Evolutionary conservation across 2,888 invertebrate species (phyloP).

Genomic region (Malacosoma neustria): DNA sequence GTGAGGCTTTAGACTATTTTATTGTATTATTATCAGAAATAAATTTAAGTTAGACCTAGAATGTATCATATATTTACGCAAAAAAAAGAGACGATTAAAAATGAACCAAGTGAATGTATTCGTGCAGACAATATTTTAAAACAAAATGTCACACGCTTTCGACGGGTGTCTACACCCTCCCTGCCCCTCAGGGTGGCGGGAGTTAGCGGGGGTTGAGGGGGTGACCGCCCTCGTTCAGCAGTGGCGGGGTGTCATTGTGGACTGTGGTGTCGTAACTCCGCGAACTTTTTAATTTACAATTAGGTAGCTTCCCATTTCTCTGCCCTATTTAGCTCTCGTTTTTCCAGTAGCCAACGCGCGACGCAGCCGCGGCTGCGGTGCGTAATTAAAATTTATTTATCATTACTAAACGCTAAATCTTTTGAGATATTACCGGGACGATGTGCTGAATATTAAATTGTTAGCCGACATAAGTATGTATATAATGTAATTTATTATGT

Average conservation of each 20-base stretch:
- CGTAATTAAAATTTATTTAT: constrained; percentile 72
- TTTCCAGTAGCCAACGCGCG: constrained; percentile 54
- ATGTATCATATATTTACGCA: constrained; percentile 10
- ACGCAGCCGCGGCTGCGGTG: constrained; percentile 33
- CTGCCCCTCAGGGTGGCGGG: constrained; percentile 21
- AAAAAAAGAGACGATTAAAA: constrained; percentile 60
- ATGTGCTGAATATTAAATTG: constrained; percentile 6
- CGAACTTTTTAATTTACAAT: constrained; percentile 76
- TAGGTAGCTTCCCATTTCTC: constrained; percentile 75
- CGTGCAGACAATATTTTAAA: constrained; percentile 74
- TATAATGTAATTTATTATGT: too few relatives aligned
- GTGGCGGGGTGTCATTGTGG: constrained; percentile 66
- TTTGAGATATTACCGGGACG: constrained; percentile 26
- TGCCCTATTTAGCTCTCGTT: constrained; percentile 74
- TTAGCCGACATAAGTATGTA: too few relatives aligned
- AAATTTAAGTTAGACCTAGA: constrained; percentile 5
- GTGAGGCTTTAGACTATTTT: constrained; percentile 7
- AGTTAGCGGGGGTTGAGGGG: constrained; percentile 15
- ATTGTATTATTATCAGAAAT: constrained; percentile 6
- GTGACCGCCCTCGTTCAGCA: constrained; percentile 30
- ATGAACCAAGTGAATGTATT: constrained; percentile 70
- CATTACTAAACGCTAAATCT: constrained; percentile 47
- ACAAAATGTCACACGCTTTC: constrained; percentile 75
- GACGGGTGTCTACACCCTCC: constrained; percentile 57
- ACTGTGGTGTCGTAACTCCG: constrained; percentile 75